phyloP scores from a whole-genome alignment of 2,888 invertebrate species.

The Sesamia inferens region DNA sequence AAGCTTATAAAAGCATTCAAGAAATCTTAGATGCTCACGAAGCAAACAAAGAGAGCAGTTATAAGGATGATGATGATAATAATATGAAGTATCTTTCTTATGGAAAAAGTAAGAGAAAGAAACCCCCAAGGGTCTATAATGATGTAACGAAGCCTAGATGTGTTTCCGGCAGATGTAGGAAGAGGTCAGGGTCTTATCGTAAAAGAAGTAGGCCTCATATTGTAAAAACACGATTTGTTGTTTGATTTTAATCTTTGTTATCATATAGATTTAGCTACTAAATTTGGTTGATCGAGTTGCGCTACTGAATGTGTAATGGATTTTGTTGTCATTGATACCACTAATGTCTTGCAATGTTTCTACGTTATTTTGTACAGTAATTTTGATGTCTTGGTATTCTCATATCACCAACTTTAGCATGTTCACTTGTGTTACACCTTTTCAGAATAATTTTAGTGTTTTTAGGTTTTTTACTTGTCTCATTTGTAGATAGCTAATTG shows the following conservation, averaged over 20 bases:
- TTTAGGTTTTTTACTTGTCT: neutral
- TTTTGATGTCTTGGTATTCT: neutral
- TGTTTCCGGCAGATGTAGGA: constrained; percentile 76
- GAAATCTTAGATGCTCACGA: constrained; percentile 84
- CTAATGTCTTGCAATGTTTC: neutral
- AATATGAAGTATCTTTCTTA: constrained; percentile 69
- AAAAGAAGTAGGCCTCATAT: constrained; percentile 76
- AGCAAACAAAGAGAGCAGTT: constrained; percentile 71
- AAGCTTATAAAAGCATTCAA: constrained; percentile 80
- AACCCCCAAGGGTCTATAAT: constrained; percentile 64
- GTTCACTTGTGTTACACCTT: neutral
- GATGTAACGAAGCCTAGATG: constrained; percentile 71
- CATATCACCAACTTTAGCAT: neutral
- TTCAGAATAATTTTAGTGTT: neutral
- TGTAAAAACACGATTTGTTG: constrained; percentile 58
- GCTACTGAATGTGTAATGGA: neutral
- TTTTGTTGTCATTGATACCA: neutral
- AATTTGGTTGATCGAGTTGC: neutral
- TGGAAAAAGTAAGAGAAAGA: constrained; percentile 69
- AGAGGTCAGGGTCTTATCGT: constrained; percentile 68
- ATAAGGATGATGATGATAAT: constrained; percentile 62
- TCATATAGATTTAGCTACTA: neutral
- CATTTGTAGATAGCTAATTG: neutral
- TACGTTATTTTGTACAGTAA: neutral
- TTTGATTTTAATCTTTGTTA: constrained; percentile 24